phyloP scores from a whole-genome alignment of 2,888 invertebrate species.

The Dryobota labecula region DNA sequence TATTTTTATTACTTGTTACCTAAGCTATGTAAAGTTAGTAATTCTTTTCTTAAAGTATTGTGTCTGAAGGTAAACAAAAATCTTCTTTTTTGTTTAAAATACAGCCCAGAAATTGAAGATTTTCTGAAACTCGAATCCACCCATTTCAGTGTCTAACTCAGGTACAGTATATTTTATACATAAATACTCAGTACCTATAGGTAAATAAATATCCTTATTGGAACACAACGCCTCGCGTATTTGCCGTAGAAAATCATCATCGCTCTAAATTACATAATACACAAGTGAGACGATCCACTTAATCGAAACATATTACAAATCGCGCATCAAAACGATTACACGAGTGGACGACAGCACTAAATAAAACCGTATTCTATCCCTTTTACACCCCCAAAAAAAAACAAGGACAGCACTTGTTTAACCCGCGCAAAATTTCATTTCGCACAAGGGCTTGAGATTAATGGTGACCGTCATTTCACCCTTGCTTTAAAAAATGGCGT shows the following conservation, averaged over 20 bases:
- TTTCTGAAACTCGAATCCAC: too few species aligned
- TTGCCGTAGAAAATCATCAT: neutral
- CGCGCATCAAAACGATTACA: slow-evolving; percentile 35
- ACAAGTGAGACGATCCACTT: neutral
- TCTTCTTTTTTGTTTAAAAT: neutral
- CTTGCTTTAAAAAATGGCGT: slow-evolving; percentile 82
- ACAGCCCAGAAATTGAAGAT: neutral
- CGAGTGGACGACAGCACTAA: slow-evolving; percentile 40
- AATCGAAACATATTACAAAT: slow-evolving; percentile 51
- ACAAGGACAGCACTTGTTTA: slow-evolving; percentile 37
- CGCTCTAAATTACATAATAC: neutral
- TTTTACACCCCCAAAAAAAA: neutral
- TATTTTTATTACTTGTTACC: neutral
- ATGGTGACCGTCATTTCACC: slow-evolving; percentile 79
- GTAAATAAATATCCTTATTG: neutral
- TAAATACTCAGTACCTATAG: neutral
- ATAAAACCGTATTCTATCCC: slow-evolving; percentile 17
- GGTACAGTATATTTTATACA: neutral
- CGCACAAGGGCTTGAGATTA: slow-evolving; percentile 77
- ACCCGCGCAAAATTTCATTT: slow-evolving; percentile 60
- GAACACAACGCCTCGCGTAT: neutral
- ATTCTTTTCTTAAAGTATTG: neutral
- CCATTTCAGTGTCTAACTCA: neutral
- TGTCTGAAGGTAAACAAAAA: neutral
- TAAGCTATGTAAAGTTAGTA: neutral